Conservation (phyloP, 2,888 invertebrate genomes). For the Drosophila helvetica region DNA sequence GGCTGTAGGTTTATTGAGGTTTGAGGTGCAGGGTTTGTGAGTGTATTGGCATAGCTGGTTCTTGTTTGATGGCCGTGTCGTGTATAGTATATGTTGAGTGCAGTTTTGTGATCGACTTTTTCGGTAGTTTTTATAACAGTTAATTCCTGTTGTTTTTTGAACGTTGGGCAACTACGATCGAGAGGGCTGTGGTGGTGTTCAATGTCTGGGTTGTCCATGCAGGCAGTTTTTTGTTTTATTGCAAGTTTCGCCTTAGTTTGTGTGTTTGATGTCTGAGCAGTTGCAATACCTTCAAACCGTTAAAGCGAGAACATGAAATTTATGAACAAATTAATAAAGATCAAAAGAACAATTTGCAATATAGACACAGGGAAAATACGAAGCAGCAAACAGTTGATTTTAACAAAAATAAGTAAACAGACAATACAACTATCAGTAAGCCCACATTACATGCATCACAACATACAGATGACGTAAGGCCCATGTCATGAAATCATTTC, state of each 20-base stretch:
- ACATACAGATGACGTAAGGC: not conserved
- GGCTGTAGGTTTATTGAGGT: not conserved
- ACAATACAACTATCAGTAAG: not conserved
- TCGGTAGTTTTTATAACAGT: constrained; percentile 29
- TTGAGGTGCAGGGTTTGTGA: not conserved
- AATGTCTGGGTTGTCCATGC: constrained; percentile 20
- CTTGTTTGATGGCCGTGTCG: constrained; percentile 9
- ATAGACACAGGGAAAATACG: too few species aligned
- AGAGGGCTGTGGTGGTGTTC: constrained; percentile 9
- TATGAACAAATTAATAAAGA: too few species aligned
- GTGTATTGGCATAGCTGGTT: constrained; percentile 21
- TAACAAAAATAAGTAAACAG: too few species aligned
- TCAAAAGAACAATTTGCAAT: too few species aligned
- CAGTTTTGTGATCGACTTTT: constrained; percentile 31
- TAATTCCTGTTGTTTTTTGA: too few species aligned
- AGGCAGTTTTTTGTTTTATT: constrained; percentile 23
- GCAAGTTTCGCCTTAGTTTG: constrained; percentile 15
- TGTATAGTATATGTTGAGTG: constrained; percentile 6
- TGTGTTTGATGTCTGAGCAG: constrained; percentile 21
- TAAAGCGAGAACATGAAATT: too few species aligned
- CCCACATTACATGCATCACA: constrained; percentile 2
- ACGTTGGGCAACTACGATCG: too few species aligned
- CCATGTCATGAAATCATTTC: too few species aligned
- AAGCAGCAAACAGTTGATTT: too few species aligned
- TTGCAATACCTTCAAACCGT: too few species aligned